These are phyloP conservation scores for Acanthococcus lagerstroemiae DNA, from an alignment of 2,888 invertebrate species.

Conservation along the genomic window DNA sequence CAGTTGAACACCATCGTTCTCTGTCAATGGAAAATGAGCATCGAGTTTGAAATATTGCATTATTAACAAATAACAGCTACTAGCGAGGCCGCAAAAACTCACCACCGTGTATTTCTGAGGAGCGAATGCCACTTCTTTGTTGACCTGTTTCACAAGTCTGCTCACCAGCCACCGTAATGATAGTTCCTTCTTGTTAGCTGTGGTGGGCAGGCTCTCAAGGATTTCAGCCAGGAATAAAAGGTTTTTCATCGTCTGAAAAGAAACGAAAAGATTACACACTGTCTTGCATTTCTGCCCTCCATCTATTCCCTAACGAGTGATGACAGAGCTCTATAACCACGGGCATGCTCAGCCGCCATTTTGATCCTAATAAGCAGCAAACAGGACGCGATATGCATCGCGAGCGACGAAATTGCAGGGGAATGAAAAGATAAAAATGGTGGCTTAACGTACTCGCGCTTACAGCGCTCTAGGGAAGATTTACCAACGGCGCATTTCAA, in stretches of 20 bases:
- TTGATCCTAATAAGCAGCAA: no score
- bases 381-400: no score
- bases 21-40: slow-evolving; percentile 44
- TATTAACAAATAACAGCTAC: slow-evolving; percentile 3
- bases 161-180: slow-evolving; percentile 65
- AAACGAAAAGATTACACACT: no score
- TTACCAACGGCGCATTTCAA: no score
- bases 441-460: no score
- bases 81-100: slow-evolving; percentile 41
- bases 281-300: no score
- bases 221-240: slow-evolving; percentile 60
- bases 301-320: no score
- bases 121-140: slow-evolving; percentile 65
- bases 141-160: slow-evolving; percentile 62
- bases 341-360: no score
- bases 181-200: slow-evolving; percentile 44
- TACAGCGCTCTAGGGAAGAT: no score
- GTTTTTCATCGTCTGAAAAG: slow-evolving; percentile 53
- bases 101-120: slow-evolving; percentile 60
- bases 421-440: no score
- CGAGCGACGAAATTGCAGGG: no score
- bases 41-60: slow-evolving; percentile 1
- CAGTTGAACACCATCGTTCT: slow-evolving; percentile 71
- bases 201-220: slow-evolving; percentile 37
- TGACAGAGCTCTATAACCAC: no score